Evolutionary conservation across 2,888 invertebrate genomes (phyloP).

Genomic region (Ligdia adustata): DNA sequence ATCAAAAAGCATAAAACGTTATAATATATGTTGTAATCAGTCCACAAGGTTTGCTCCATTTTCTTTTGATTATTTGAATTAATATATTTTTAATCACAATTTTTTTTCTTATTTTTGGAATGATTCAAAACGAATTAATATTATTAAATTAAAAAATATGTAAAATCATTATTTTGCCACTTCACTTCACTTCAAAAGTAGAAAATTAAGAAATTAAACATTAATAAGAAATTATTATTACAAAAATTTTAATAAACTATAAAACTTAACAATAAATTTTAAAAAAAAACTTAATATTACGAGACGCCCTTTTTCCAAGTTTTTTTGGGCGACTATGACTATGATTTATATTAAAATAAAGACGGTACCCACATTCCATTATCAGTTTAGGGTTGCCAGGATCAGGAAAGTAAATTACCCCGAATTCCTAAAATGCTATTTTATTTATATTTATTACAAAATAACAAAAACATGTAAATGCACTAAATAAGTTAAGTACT

Average conservation of each 20-base stretch:
- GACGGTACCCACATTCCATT: slow-evolving; percentile 22
- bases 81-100: neutral
- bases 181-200: too few species aligned
- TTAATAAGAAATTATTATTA: too few species aligned
- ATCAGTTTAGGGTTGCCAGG: slow-evolving; percentile 15
- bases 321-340: slow-evolving; percentile 23
- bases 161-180: neutral
- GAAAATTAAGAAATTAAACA: too few species aligned
- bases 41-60: slow-evolving; percentile 64
- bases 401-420: neutral
- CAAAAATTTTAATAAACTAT: too few species aligned
- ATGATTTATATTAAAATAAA: slow-evolving; percentile 2
- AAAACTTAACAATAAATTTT: too few species aligned
- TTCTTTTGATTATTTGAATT: slow-evolving; percentile 9
- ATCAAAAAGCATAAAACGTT: slow-evolving; percentile 70
- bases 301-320: slow-evolving; percentile 12
- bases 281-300: neutral
- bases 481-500: too few species aligned
- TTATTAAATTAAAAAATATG: too few species aligned
- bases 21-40: slow-evolving; percentile 66
- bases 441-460: too few species aligned
- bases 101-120: neutral
- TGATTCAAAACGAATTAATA: neutral
- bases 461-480: too few species aligned
- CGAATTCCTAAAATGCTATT: too few species aligned